Evolutionary conservation across 2,797 vertebrate species (phyloP), one percentile per base, ranked within the genome.

Genomic region (Yasuhikotakia modesta): DNA sequence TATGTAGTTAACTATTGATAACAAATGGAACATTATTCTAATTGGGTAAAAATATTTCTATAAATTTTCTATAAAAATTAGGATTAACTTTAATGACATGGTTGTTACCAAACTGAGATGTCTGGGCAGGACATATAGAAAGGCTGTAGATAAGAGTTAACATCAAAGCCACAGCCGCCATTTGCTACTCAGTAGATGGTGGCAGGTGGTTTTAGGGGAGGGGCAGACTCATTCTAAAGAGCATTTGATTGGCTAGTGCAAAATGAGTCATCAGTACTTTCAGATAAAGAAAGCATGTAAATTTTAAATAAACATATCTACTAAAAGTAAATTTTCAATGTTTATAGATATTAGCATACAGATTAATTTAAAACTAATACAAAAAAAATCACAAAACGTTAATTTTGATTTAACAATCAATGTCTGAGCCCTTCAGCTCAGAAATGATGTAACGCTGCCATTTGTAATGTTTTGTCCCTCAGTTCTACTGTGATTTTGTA

Each of bases 401-500:
- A 27, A 3, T 58, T 58, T 16, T 2, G 22, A 39, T 39, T 8
- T 39, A 8, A 39, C 24, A 11, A 11, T 27, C 27, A 27, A 27
- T 27, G 27, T 27, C 27, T 27, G 27, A 45, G 0, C 8, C 43
- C 45, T 57, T 76, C 35, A 19, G 7, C 21, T 76, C 30, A 2
- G 11, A 27, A 14, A 27, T 57, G 19, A 10, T 1, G 24, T 46
- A 67, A 67, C 32, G 10, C 22, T 66, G 50, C 43, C 32, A 45
- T 76, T 74, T 67, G 17, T 63, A 35, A 35, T 57, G 45, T 57
- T 39, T 61, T 69, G 14, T 24, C 32, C 22, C 55, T 32, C 43
- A 60, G 43, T 50, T 68, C 14, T 70, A 14, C 52, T 57, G 60
- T 65, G 72, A 65, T 53, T 61, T 75, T 53, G 39, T 53, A 66